Evolutionary conservation across 2,797 vertebrate species (phyloP).

Genomic region (Urophycis tenuis): DNA sequence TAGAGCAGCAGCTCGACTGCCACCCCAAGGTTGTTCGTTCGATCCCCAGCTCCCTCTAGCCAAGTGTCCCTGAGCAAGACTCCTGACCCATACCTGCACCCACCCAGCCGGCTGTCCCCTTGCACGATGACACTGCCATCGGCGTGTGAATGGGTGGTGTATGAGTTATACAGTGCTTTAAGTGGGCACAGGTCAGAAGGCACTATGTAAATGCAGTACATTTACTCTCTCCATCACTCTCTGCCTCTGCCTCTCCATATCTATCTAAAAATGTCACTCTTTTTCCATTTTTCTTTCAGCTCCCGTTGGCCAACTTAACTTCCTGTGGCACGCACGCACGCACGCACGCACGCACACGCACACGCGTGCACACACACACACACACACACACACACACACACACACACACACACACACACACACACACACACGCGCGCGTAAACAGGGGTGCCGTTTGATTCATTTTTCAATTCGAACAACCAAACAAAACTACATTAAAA

Average conservation of each 20-base stretch:
- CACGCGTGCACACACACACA: neutral
- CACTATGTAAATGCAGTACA: neutral
- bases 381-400: neutral
- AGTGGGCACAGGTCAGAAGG: neutral
- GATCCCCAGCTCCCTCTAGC: neutral
- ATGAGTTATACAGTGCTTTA: neutral
- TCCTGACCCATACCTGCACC: too few species aligned
- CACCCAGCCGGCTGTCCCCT: too few species aligned
- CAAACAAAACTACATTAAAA: neutral
- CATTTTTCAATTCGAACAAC: neutral
- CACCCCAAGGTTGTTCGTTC: neutral
- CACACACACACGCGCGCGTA: too few species aligned
- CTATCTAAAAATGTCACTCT: neutral
- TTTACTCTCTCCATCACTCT: neutral
- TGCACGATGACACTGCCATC: too few species aligned
- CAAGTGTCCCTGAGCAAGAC: neutral
- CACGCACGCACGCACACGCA: too few species aligned
- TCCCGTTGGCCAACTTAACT: neutral
- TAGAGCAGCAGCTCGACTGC: neutral
- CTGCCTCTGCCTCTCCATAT: neutral
- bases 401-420: neutral
- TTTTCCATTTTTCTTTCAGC: neutral
- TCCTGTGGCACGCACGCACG: neutral
- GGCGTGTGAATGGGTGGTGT: neutral
- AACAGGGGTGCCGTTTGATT: too few species aligned